These are phyloP conservation scores for Chalcis sispes DNA, from an alignment of 2,888 invertebrate species.

Conservation along the genomic window DNA sequence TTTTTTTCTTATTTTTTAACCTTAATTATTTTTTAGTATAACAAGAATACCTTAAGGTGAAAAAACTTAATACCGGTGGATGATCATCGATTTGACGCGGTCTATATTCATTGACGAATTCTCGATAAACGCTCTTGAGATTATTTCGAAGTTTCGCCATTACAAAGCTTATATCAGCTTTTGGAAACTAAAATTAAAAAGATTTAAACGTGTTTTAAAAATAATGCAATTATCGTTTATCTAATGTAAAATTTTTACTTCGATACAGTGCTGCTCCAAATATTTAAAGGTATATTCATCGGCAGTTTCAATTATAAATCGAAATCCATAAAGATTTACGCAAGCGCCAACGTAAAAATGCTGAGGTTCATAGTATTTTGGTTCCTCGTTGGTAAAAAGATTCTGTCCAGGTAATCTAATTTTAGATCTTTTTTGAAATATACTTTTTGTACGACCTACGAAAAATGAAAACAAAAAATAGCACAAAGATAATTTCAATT, in stretches of 20 bases:
- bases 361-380: conserved; percentile 85
- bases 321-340: conserved; percentile 86
- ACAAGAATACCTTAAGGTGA: conserved; percentile 38
- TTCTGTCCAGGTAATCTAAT: conserved; percentile 86
- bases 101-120: conserved; percentile 85
- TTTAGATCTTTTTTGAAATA: conserved; percentile 82
- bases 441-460: conserved; percentile 74
- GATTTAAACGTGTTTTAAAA: conserved; percentile 3
- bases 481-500: no score
- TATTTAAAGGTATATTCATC: conserved; percentile 92
- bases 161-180: conserved; percentile 84
- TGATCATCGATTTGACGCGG: conserved; percentile 68
- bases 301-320: conserved; percentile 87
- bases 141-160: conserved; percentile 85
- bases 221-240: conserved; percentile 4
- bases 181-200: conserved; percentile 80
- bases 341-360: conserved; percentile 92
- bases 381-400: conserved; percentile 83
- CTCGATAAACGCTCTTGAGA: conserved; percentile 84
- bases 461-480: neutral
- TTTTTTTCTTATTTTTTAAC: neutral
- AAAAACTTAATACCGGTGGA: neutral
- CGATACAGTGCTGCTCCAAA: conserved; percentile 87
- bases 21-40: neutral
- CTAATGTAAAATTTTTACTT: conserved; percentile 78